Evolutionary conservation across 1,140 invertebrate species (phyloP).

Genomic region (Arctopsyche grandis): DNA sequence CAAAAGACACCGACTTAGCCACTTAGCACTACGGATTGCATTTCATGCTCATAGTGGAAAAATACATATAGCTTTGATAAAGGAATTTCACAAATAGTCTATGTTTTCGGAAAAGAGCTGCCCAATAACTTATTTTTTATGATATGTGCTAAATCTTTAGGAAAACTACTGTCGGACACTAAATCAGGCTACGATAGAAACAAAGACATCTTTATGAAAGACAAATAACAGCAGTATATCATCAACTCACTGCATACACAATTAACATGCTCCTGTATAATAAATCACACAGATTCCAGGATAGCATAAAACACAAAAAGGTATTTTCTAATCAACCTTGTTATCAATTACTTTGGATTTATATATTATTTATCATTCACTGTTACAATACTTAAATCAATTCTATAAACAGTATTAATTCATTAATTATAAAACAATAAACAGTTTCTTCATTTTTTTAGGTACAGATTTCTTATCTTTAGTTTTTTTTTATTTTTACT

Average conservation of each 20-base stretch:
- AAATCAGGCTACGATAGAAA: conserved; percentile 8
- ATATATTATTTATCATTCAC: neutral
- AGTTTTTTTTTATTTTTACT: conserved; percentile 4
- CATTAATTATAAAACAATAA: neutral
- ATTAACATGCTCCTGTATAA: neutral
- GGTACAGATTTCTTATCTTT: conserved; percentile 1
- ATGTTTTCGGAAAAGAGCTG: too few species aligned
- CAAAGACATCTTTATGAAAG: neutral
- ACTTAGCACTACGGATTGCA: too few species aligned
- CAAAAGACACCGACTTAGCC: too few species aligned
- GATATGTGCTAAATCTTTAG: too few species aligned
- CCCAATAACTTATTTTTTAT: too few species aligned
- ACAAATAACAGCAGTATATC: neutral
- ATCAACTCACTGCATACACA: neutral
- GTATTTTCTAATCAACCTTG: too few species aligned
- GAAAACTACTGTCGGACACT: neutral
- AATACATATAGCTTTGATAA: too few species aligned
- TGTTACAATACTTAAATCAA: neutral
- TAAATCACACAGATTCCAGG: neutral
- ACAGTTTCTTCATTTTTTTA: neutral
- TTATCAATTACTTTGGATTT: conserved; percentile 28
- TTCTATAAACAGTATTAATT: too few species aligned
- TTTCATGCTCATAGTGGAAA: too few species aligned
- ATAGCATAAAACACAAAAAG: too few species aligned
- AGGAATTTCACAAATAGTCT: too few species aligned